Base-by-base conservation (phyloP, 2,888 invertebrate species). In the Eupithecia vulgata region DNA sequence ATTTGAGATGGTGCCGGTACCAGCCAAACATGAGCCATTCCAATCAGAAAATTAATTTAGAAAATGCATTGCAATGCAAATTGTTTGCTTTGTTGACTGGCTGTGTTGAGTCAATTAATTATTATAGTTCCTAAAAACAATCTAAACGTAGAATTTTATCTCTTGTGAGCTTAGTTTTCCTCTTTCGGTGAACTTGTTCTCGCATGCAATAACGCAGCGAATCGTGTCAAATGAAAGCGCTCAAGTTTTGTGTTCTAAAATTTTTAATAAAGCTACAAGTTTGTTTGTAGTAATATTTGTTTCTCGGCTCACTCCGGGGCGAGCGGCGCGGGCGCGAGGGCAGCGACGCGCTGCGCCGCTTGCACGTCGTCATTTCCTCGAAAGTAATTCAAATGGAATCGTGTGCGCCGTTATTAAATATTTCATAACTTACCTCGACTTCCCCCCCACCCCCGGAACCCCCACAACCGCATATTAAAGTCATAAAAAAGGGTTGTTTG, bases 401-500 rank as follows among this genome's bases (percentile, higher is more conserved):
- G 94, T 94, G 94, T 94, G 94, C 93, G 90, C 92, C 88, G 94
- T 93, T 94, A 94, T 94, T 94, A 94, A 94, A 94, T 94, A 94
- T 94, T 94, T 94, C 94, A 94, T 94, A 94, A 94, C 94, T 94
- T 92, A 92, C 92, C 91, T 90, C 89, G 77, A 79, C 83, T 3
- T 57, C 57, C 79, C 81, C 81, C 81, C 84, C 84, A 87, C 86
- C 82, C 81, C 81, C 57, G 48, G 85, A 79, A 84, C 83, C 86
- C 88, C 88, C 84, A 87, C 90, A 90, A 94, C 94, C 94, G 94
- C 94, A 94, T 94, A 94, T 94, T 94, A 93, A 94, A 94, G 93
- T 93, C 94, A 93, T 95, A 95, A 95, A 95, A 95, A 95, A 94
- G 95, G 95, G 94, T 95, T 95, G 92, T 95, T 94, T 94, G 94